Evolutionary conservation across 2,113 vertebrate species (phyloP).

Genomic region (Plecotus auritus): DNA sequence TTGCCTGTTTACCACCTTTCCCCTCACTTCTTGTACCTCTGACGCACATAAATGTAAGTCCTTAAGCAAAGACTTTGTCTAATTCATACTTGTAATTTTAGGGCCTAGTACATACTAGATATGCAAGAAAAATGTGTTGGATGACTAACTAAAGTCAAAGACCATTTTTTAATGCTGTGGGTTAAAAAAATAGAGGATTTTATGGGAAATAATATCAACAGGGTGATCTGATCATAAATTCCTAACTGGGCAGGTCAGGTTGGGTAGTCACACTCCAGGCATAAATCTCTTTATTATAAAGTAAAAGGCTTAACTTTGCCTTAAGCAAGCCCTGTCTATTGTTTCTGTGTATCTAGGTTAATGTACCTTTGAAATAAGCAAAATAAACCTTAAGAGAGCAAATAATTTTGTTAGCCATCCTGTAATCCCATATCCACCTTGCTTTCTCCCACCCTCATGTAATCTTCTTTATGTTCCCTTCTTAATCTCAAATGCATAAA

Average conservation of each 20-base stretch:
- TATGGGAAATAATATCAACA: neutral
- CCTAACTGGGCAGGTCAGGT: neutral
- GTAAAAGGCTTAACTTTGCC: neutral
- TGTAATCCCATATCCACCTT: neutral
- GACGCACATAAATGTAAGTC: neutral
- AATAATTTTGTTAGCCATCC: neutral
- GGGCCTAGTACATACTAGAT: neutral
- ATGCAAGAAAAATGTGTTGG: neutral
- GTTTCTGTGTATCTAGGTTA: neutral
- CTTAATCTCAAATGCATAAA: neutral
- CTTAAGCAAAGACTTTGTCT: neutral
- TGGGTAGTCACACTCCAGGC: too few relatives aligned
- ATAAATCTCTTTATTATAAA: neutral
- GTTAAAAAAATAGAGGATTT: neutral
- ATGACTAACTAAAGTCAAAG: neutral
- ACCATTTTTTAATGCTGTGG: neutral
- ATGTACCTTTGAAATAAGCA: neutral
- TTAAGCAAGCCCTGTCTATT: neutral
- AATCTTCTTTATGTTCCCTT: neutral
- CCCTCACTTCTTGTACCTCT: neutral
- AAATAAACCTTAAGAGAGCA: neutral
- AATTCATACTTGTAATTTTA: neutral
- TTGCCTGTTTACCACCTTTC: neutral
- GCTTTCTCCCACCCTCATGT: neutral
- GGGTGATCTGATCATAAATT: neutral